These are phyloP conservation scores for Procambarus clarkii DNA, from an alignment of 1,140 invertebrate genomes.

Conservation along the genomic window DNA sequence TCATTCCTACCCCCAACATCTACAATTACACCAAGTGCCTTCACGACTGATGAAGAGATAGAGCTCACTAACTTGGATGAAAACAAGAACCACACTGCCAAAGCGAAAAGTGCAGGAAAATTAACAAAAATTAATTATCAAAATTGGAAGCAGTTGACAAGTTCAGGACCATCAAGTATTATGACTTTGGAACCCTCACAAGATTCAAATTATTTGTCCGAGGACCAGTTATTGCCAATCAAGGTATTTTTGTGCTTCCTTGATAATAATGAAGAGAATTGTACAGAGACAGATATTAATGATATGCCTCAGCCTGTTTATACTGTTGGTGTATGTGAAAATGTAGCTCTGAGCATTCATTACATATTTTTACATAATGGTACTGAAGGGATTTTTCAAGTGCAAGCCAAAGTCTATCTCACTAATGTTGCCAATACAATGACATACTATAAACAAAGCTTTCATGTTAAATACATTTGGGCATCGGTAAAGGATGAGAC, in stretches of 20 bases:
- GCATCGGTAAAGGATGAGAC: not conserved
- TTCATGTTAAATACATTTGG: slow-evolving; percentile 45
- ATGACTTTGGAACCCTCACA: not conserved
- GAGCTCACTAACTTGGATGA: not conserved
- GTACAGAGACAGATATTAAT: not conserved
- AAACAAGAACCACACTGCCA: not conserved
- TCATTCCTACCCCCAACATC: not conserved
- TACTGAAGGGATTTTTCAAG: slow-evolving; percentile 31
- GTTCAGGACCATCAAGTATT: not conserved
- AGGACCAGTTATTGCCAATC: not conserved
- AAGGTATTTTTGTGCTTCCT: not conserved
- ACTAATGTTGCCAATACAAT: not conserved
- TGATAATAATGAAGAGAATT: slow-evolving; percentile 21
- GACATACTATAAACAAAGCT: slow-evolving; percentile 31
- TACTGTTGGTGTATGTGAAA: slow-evolving; percentile 7
- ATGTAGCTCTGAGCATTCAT: not conserved
- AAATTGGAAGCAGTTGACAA: not conserved
- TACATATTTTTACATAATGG: slow-evolving; percentile 53
- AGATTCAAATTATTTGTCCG: not conserved
- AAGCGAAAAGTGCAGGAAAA: not conserved
- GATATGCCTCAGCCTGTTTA: slow-evolving; percentile 24
- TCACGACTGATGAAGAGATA: not conserved
- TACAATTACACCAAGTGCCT: not conserved
- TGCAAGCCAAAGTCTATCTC: slow-evolving; percentile 29
- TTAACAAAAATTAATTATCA: not conserved